These are phyloP conservation scores for Scomberomorus guttatus DNA, from an alignment of 2,797 vertebrate species.

Conservation along the genomic window DNA sequence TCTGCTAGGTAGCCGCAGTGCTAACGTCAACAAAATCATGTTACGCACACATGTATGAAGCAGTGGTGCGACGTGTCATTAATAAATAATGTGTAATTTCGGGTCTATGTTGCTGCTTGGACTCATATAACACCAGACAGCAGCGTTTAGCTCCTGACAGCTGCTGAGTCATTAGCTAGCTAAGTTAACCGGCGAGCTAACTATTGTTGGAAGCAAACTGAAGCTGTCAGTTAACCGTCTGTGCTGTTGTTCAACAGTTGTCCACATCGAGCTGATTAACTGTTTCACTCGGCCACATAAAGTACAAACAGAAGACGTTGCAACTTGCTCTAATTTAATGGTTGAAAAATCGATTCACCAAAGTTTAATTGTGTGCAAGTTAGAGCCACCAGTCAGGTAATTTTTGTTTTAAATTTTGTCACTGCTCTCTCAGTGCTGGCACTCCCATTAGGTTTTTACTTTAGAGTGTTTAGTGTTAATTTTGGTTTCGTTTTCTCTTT, in stretches of 20 bases:
- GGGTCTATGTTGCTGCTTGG: background rate
- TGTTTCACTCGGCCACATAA: background rate
- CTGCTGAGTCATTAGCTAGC: conserved; percentile 88
- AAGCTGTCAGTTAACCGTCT: conserved; percentile 37
- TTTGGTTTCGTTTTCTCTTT: conserved; percentile 54
- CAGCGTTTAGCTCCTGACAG: conserved; percentile 51
- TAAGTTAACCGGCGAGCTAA: conserved; percentile 74
- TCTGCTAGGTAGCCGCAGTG: conserved; percentile 65
- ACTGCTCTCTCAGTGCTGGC: background rate
- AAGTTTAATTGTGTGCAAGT: conserved; percentile 7
- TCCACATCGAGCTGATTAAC: background rate
- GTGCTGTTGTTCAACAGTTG: background rate
- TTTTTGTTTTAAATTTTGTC: conserved; percentile 12
- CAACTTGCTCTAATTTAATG: background rate
- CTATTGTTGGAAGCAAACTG: conserved; percentile 67
- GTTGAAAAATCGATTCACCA: background rate
- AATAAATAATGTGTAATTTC: conserved; percentile 36
- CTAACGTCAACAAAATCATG: conserved; percentile 74
- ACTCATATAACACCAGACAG: background rate
- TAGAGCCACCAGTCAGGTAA: conserved; percentile 1
- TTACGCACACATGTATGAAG: conserved; percentile 18
- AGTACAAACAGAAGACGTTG: background rate
- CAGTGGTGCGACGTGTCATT: background rate
- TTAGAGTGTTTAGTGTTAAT: fast-evolving
- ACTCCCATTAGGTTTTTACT: fast-evolving